These are phyloP conservation scores for Siderastrea siderea DNA, from an alignment of 92 coral and sea anemone genomes.

Conservation along the genomic window DNA sequence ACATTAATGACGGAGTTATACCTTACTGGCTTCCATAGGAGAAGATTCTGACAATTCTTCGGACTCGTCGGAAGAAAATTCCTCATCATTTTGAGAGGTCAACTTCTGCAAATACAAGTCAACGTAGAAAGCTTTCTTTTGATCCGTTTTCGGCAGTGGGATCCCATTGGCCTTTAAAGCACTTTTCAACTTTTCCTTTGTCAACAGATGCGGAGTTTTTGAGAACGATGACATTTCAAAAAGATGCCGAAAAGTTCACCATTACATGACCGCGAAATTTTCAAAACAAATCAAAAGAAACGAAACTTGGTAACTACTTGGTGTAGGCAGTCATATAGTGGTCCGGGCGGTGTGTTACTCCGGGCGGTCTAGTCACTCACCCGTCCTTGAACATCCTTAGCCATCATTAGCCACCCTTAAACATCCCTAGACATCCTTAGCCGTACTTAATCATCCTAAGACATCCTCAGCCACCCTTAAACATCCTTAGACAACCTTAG, in stretches of 20 bases:
- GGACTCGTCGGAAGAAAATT: constrained; percentile 88
- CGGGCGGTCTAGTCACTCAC: too few species aligned
- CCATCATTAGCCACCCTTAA: too few species aligned
- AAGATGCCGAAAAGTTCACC: not conserved
- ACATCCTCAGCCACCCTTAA: too few species aligned
- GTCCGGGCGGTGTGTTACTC: too few species aligned
- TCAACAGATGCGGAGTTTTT: constrained; percentile 82
- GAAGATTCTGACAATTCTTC: constrained; percentile 67
- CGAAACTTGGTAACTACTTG: too few species aligned
- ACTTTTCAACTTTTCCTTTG: constrained; percentile 90
- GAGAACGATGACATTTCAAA: constrained; percentile 81
- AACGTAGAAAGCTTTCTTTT: constrained; percentile 88
- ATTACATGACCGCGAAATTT: not conserved
- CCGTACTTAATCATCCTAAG: too few species aligned
- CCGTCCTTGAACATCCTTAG: too few species aligned
- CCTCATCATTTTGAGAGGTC: constrained; percentile 77
- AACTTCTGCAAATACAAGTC: constrained; percentile 83
- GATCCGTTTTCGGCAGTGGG: constrained; percentile 86
- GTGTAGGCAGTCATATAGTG: too few species aligned
- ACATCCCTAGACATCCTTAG: too few species aligned
- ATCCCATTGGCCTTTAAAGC: constrained; percentile 86
- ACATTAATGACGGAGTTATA: constrained; percentile 22
- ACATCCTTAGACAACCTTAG: too few species aligned
- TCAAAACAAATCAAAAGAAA: constrained; percentile 18
- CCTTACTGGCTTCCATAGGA: constrained; percentile 67